A percentile compares a stretch with the other conserved stretches of the same genome.
phyloP scores from a whole-genome alignment of 1,140 invertebrate genomes.

The Bombus polaris region DNA sequence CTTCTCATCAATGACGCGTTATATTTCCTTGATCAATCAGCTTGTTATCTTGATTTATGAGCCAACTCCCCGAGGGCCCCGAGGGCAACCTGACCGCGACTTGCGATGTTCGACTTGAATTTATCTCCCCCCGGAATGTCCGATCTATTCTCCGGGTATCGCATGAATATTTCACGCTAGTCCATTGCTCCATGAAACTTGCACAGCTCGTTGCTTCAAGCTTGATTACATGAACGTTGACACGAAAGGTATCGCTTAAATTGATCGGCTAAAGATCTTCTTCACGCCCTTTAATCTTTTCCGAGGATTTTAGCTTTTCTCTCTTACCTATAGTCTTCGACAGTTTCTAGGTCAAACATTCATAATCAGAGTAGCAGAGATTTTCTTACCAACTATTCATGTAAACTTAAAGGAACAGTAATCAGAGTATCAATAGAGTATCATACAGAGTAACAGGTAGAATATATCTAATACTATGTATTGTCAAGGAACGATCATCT shows the following conservation, averaged over 20 bases:
- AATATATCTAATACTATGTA: too few species aligned
- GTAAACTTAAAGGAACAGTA: too few species aligned
- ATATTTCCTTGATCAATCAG: constrained; percentile 38
- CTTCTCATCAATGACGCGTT: neutral
- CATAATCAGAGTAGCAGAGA: too few species aligned
- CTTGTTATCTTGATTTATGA: constrained; percentile 57
- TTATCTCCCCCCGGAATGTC: constrained; percentile 37
- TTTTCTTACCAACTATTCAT: too few species aligned
- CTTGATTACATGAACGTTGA: constrained; percentile 1
- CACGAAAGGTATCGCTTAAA: neutral
- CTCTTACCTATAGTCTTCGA: neutral
- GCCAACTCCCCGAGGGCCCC: neutral
- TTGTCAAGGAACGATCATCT: too few species aligned
- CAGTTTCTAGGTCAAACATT: neutral
- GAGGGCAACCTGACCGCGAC: constrained; percentile 1
- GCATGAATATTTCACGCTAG: constrained; percentile 56
- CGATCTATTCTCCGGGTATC: constrained; percentile 50
- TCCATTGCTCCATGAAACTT: constrained; percentile 29
- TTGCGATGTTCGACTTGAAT: constrained; percentile 3
- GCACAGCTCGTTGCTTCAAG: constrained; percentile 34
- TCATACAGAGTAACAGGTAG: too few species aligned
- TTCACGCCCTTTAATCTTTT: neutral
- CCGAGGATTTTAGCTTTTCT: neutral
- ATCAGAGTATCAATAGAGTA: too few species aligned
- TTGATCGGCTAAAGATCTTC: too few species aligned